Percentiles rank a stretch among this genome's conserved stretches.
phyloP scores from a whole-genome alignment of 2,113 vertebrate species.

The Tachysurus fulvidraco region DNA sequence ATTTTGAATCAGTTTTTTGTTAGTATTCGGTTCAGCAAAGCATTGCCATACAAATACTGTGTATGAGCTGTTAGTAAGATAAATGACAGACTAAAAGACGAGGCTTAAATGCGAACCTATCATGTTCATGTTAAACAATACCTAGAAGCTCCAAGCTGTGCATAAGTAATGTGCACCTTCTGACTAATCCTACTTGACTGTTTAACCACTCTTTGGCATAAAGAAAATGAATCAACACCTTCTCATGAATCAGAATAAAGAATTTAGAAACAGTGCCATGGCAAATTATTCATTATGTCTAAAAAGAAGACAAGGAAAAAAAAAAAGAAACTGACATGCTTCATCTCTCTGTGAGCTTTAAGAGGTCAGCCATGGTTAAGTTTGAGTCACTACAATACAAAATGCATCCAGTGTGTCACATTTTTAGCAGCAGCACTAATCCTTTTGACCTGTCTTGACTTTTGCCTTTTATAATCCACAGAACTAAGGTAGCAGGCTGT shows the following conservation, averaged over 20 bases:
- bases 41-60: background rate
- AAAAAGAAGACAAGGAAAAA: background rate
- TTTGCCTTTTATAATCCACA: constrained; percentile 29
- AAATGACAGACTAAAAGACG: background rate
- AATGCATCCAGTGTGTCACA: background rate
- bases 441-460: constrained; percentile 37
- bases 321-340: background rate
- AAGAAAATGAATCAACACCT: background rate
- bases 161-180: background rate
- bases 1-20: no score
- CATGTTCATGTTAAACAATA: background rate
- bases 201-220: background rate
- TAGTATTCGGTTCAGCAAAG: no score
- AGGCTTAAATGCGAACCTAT: background rate
- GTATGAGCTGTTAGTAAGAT: background rate
- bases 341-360: background rate
- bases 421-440: constrained; percentile 26
- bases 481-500: constrained; percentile 33
- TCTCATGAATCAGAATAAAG: background rate
- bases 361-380: background rate
- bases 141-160: background rate
- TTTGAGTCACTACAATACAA: background rate
- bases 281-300: background rate
- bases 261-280: background rate
- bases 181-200: background rate